phyloP scores from a whole-genome alignment of 1,140 invertebrate genomes.

The Atopsyche davidsoni region DNA sequence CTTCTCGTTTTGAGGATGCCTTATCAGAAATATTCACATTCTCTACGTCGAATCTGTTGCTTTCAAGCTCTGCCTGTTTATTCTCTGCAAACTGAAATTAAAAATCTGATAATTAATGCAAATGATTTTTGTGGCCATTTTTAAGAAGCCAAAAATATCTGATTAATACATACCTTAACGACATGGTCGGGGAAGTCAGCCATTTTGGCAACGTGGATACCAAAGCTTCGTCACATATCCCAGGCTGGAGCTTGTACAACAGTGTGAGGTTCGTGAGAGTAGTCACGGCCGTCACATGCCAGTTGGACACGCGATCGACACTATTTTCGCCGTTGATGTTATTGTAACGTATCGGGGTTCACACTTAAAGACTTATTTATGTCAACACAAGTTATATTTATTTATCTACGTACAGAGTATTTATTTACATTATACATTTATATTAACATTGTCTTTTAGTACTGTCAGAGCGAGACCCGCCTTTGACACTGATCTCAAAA shows the following conservation, averaged over 20 bases:
- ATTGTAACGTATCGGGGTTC: no score
- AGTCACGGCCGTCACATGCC: conserved; percentile 78
- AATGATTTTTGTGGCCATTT: no score
- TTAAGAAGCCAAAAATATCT: conserved; percentile 5
- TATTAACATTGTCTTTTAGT: no score
- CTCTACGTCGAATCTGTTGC: conserved; percentile 50
- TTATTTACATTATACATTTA: no score
- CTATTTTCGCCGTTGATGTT: no score
- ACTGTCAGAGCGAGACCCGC: no score
- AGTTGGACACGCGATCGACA: conserved; percentile 82
- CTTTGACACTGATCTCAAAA: no score
- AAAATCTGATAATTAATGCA: no score
- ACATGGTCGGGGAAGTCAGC: conserved; percentile 78
- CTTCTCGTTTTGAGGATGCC: no score
- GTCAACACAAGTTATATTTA: no score
- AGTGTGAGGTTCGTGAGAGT: conserved; percentile 69
- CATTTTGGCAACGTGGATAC: conserved; percentile 89
- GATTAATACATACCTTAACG: conserved; percentile 54
- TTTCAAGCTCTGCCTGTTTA: conserved; percentile 63
- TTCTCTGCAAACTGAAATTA: conserved; percentile 57
- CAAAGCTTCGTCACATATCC: conserved; percentile 93
- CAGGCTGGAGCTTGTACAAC: conserved; percentile 78
- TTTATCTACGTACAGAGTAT: no score
- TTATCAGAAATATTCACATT: conserved; percentile 39
- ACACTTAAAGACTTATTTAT: no score